Evolutionary conservation across 2,113 vertebrate species (phyloP).

Genomic region (Sialia sialis): DNA sequence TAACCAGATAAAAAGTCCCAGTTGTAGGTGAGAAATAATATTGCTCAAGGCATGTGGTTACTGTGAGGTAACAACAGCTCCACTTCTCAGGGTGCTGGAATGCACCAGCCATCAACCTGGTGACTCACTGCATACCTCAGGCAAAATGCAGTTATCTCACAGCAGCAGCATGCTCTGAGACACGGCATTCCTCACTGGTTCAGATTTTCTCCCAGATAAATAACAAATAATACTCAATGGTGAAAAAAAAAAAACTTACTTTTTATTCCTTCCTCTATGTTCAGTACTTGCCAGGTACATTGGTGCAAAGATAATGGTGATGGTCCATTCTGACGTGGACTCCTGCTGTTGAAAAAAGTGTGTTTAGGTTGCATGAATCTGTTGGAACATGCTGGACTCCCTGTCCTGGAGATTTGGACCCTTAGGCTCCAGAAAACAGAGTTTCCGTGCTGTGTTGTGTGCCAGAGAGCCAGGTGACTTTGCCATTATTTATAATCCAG

Average conservation of each 20-base stretch:
- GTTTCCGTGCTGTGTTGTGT: not conserved
- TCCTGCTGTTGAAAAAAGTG: not conserved
- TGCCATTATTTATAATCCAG: not conserved
- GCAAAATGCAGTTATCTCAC: constrained; percentile 24
- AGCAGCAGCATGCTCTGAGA: not conserved
- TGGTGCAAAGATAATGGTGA: not conserved
- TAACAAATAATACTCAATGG: not conserved
- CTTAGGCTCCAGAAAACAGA: not conserved
- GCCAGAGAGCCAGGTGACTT: not conserved
- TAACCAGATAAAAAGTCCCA: not conserved
- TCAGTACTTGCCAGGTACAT: not conserved
- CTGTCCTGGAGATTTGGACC: not conserved
- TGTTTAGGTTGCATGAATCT: not conserved
- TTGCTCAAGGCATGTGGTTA: constrained; percentile 10
- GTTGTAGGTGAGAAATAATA: not conserved
- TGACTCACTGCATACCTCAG: constrained; percentile 39
- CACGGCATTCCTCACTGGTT: not conserved
- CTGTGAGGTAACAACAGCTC: not conserved
- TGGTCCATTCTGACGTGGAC: not conserved
- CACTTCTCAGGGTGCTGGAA: not conserved
- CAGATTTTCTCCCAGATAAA: constrained; percentile 22
- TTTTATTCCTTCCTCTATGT: not conserved
- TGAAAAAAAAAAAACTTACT: not conserved
- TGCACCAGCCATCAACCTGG: not conserved
- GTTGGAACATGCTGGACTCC: not conserved